Conservation (phyloP, 2,888 invertebrate genomes). For the Sthenelais limicola region DNA sequence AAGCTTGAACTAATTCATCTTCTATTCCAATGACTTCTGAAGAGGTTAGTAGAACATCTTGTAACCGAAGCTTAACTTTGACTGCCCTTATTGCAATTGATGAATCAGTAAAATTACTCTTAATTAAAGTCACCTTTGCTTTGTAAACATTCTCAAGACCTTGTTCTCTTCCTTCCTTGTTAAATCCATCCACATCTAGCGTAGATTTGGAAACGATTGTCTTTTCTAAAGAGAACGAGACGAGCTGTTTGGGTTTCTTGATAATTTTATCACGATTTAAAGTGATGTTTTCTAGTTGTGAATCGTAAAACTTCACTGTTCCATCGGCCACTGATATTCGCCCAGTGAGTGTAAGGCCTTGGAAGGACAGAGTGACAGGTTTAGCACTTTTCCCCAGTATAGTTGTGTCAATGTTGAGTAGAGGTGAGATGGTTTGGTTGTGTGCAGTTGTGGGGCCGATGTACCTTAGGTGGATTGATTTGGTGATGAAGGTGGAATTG, state of each 20-base stretch:
- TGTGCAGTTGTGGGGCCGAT: neutral
- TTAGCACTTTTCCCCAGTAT: neutral
- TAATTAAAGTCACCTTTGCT: neutral
- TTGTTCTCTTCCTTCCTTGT: neutral
- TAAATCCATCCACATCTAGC: neutral
- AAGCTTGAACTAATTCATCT: too few relatives aligned
- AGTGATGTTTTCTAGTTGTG: constrained; percentile 19
- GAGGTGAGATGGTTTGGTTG: neutral
- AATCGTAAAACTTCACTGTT: constrained; percentile 10
- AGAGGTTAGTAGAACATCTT: too few relatives aligned
- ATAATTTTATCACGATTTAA: neutral
- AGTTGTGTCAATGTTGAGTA: neutral
- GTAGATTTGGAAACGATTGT: constrained; percentile 1
- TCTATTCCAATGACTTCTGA: too few relatives aligned
- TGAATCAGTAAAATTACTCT: neutral
- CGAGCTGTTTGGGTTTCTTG: neutral
- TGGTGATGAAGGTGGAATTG: constrained; percentile 5
- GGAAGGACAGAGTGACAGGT: neutral
- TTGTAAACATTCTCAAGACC: constrained; percentile 4
- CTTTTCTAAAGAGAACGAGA: neutral
- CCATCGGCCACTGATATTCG: neutral
- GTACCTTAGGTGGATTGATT: constrained; percentile 9
- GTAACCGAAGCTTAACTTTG: neutral
- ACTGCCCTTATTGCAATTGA: constrained; percentile 9
- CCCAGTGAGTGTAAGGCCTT: constrained; percentile 15